A percentile compares a stretch with the other conserved stretches of the same genome.
phyloP scores from a whole-genome alignment of 2,888 invertebrate genomes.

The Hypomecis punctinalis region DNA sequence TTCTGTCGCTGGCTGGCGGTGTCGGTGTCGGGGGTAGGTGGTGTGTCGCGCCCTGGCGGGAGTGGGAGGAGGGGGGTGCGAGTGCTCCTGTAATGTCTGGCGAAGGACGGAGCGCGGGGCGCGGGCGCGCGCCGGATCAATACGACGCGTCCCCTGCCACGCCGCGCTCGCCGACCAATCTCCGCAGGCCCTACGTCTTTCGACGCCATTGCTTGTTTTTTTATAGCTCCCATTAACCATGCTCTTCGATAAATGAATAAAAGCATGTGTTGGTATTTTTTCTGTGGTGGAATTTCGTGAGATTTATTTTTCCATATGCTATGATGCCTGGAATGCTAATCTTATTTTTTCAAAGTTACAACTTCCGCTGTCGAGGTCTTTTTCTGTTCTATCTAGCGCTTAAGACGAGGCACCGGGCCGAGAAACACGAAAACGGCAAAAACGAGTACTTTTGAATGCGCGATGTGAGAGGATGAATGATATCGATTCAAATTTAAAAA shows the following conservation, averaged over 20 bases:
- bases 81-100: conserved; percentile 77
- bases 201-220: conserved; percentile 82
- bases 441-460: too few relatives aligned
- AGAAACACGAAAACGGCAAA: too few relatives aligned
- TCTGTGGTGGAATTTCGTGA: conserved; percentile 45
- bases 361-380: conserved; percentile 27
- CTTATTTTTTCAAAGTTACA: conserved; percentile 32
- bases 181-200: conserved; percentile 82
- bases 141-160: conserved; percentile 70
- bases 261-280: conserved; percentile 72
- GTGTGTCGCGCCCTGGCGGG: conserved; percentile 61
- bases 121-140: conserved; percentile 70
- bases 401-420: too few relatives aligned
- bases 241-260: conserved; percentile 80
- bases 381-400: too few relatives aligned
- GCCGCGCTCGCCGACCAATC: conserved; percentile 69
- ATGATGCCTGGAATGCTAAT: conserved; percentile 36
- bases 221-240: conserved; percentile 80
- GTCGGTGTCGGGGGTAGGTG: conserved; percentile 50
- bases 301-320: conserved; percentile 44
- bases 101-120: conserved; percentile 53
- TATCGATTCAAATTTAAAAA: too few relatives aligned
- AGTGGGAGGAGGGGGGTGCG: conserved; percentile 52
- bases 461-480: too few relatives aligned
- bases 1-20: conserved; percentile 65